Evolutionary conservation across 1,140 invertebrate genomes (phyloP).

Genomic region (Globodera rostochiensis): DNA sequence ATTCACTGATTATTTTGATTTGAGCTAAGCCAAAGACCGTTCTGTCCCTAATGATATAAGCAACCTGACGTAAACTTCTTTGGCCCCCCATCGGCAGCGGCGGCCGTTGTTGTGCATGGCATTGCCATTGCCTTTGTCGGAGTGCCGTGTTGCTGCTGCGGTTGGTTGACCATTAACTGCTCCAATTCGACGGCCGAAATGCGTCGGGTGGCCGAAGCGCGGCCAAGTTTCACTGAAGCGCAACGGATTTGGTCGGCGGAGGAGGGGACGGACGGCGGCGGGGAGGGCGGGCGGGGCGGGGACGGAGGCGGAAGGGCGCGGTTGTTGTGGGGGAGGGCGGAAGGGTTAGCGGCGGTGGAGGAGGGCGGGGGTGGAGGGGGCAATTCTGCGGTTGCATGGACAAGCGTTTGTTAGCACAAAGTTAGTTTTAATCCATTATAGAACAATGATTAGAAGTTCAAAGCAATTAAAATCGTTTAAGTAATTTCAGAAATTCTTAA

Average conservation of each 20-base stretch:
- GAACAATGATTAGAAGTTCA: no score
- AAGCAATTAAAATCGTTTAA: no score
- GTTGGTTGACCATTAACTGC: slow-evolving; percentile 82
- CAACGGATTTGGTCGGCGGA: slow-evolving; percentile 43
- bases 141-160: slow-evolving; percentile 11
- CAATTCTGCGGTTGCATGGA: slow-evolving; percentile 11
- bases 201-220: slow-evolving; percentile 78
- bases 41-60: no score
- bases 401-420: background rate
- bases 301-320: background rate
- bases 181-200: slow-evolving; percentile 86
- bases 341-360: background rate
- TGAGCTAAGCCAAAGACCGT: no score
- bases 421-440: no score
- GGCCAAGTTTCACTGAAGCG: slow-evolving; percentile 79
- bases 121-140: slow-evolving; percentile 53
- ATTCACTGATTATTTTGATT: no score
- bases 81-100: slow-evolving; percentile 35
- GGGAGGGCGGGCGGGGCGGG: background rate
- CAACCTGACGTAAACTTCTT: slow-evolving; percentile 80
- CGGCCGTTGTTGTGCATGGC: slow-evolving; percentile 21
- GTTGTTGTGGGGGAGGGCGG: background rate
- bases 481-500: no score
- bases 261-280: slow-evolving; percentile 14
- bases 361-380: slow-evolving; percentile 9